phyloP scores from a whole-genome alignment of 2,113 vertebrate species.

The Zosterops japonicus region DNA sequence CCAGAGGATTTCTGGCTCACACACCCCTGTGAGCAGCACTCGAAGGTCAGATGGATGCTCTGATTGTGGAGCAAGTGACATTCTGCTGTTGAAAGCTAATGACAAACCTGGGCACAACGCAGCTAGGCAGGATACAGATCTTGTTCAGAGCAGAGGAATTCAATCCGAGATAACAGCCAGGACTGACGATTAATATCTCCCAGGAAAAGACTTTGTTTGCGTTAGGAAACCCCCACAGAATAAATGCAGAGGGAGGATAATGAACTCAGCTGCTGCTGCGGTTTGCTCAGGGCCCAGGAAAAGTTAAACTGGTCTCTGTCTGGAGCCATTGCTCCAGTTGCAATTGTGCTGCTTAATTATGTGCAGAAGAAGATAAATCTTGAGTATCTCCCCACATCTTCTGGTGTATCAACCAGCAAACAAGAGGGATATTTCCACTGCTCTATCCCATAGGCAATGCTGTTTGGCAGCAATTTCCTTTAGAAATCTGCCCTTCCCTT shows the following conservation, averaged over 20 bases:
- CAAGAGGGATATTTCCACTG: neutral
- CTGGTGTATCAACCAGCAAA: neutral
- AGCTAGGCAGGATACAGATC: neutral
- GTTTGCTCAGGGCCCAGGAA: neutral
- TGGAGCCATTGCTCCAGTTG: neutral
- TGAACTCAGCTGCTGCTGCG: neutral
- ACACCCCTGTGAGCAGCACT: constrained; percentile 1
- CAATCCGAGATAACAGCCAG: neutral
- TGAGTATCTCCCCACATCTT: neutral
- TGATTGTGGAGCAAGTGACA: neutral
- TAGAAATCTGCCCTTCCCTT: neutral
- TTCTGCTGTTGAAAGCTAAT: constrained; percentile 34
- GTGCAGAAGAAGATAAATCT: neutral
- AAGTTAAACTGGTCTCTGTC: neutral
- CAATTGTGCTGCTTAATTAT: neutral
- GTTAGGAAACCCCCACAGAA: constrained; percentile 4
- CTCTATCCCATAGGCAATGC: neutral
- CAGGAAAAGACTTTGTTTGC: neutral
- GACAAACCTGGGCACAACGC: neutral
- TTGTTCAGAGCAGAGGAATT: neutral
- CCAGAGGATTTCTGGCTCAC: constrained; percentile 10
- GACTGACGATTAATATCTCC: neutral
- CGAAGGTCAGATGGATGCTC: neutral
- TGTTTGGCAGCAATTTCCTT: neutral
- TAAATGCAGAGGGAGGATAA: neutral